These are phyloP conservation scores for Parauchenoglanis ngamensis DNA, from an alignment of 2,797 vertebrate genomes.

Conservation along the genomic window DNA sequence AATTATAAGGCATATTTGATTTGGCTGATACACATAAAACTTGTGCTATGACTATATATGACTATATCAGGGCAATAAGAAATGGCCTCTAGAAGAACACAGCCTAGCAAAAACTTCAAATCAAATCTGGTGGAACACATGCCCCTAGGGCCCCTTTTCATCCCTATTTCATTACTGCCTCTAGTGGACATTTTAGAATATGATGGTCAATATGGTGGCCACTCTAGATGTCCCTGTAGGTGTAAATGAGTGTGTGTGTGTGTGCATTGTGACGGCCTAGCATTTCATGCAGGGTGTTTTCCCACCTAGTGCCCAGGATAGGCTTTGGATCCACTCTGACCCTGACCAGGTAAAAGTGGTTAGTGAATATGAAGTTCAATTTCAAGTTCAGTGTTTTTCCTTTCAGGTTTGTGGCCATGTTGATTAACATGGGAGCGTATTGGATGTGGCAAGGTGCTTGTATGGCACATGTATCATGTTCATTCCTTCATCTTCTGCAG, in stretches of 20 bases:
- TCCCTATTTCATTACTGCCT: background rate
- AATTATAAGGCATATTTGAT: slow-evolving; percentile 34
- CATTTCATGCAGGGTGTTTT: background rate
- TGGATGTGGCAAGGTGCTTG: background rate
- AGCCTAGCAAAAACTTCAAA: background rate
- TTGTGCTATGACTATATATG: slow-evolving; percentile 9
- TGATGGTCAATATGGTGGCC: background rate
- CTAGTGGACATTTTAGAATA: background rate
- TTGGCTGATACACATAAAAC: slow-evolving; percentile 9
- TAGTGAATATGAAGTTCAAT: background rate
- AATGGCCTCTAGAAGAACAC: background rate
- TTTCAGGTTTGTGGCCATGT: background rate
- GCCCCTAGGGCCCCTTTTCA: background rate
- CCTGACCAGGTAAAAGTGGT: background rate
- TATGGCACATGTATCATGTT: background rate
- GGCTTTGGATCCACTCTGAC: background rate
- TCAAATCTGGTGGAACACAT: slow-evolving; percentile 6
- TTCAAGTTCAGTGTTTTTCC: background rate
- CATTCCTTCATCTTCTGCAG: background rate
- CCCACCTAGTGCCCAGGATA: background rate
- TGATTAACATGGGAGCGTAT: background rate
- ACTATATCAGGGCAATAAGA: slow-evolving; percentile 8
- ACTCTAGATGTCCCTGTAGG: background rate
- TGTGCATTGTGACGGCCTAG: background rate
- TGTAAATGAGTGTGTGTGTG: background rate